Evolutionary conservation across 2,888 invertebrate species (phyloP), one percentile per base, ranked within the genome.

Genomic region (Pterostichus madidus): DNA sequence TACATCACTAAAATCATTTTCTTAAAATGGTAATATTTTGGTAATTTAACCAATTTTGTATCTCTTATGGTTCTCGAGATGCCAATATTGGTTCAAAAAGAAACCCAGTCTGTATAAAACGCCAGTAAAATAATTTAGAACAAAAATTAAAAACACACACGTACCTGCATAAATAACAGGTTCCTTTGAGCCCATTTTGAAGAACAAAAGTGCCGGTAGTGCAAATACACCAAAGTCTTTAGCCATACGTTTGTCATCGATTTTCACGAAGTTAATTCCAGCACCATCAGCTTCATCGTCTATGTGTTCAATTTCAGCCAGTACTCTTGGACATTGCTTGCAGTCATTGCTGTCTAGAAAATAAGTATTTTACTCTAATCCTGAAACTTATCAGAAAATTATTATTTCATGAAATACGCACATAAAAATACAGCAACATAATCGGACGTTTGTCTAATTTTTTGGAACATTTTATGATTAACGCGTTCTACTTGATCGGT

Each of bases 391-490:
- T 24, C 53, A 3, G 3, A 32, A 46, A 35, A 56, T 52, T 17
- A 52, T 39, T 31, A 17, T 17, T n/a, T 68, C 8, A 32, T 68
- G 64, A 44, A 39, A 83, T 77, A 46, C 39, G 10, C 44, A 97
- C 97, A 98, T 93, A 98, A 96, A 91, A 97, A 96, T 78, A 97
- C 97, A 5, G 97, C 97, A 35, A 97, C 93, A 88, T 97, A 97
- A 88, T 97, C 97, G 0, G 97, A 96, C 39, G 95, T 94, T 88
- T 96, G 96, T 61, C 96, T 92, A 86, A 98, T 96, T 90, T 97
- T 96, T 84, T 96, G 95, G 88, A 98, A 97, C 98, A 98, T 98
- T 90, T 97, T 97, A 82, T 93, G 92, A 88, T 98, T 98, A 11
- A 98, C 97, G 88, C 95, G 93, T 89, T 98, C 98, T 79, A 98